phyloP scores from a whole-genome alignment of 2,113 vertebrate genomes.

The Barbus barbus region DNA sequence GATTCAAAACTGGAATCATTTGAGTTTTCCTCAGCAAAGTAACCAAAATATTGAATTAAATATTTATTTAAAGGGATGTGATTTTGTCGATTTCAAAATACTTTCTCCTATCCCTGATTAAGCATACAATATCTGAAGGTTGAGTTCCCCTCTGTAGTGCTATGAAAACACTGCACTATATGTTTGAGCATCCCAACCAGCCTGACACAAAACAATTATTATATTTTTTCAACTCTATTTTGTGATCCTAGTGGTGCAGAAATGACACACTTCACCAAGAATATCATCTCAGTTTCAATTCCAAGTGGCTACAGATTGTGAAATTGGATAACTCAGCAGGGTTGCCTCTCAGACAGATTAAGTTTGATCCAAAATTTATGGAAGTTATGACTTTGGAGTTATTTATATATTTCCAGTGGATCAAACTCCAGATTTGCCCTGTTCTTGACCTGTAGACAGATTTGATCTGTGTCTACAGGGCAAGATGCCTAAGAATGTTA shows the following conservation, averaged over 20 bases:
- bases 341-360: constrained; percentile 1
- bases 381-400: constrained; percentile 1
- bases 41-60: not conserved
- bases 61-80: not conserved
- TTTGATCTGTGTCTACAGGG: not conserved
- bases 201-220: not conserved
- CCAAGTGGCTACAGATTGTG: not conserved
- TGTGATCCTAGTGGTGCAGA: not conserved
- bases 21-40: not conserved
- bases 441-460: not conserved
- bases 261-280: not conserved
- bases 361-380: not conserved
- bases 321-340: not conserved
- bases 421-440: not conserved
- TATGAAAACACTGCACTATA: not conserved
- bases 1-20: too few species aligned
- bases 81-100: not conserved
- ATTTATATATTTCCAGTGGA: not conserved
- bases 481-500: not conserved
- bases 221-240: not conserved
- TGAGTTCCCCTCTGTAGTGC: not conserved
- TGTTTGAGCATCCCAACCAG: not conserved
- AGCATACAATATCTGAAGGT: not conserved
- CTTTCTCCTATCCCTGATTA: not conserved
- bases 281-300: constrained; percentile 10